A percentile compares a stretch with the other conserved stretches of the same genome.
phyloP scores from a whole-genome alignment of 1,140 invertebrate genomes.

The Caenorhabditis tropicalis region DNA sequence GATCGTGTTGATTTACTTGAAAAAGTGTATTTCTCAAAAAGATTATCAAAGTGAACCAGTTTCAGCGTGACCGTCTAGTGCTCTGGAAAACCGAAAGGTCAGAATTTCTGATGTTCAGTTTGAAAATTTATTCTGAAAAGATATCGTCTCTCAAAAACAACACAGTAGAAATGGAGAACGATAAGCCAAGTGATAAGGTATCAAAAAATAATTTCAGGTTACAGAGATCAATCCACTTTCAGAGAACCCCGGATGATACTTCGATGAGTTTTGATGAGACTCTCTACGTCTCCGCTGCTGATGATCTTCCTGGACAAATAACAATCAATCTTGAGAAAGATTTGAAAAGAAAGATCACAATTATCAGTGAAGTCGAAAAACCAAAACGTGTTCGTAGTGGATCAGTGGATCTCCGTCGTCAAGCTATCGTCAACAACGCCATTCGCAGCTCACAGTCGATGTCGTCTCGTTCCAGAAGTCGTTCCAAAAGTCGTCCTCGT shows the following conservation, averaged over 20 bases:
- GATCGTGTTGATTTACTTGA: no score
- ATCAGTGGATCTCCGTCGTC: constrained; percentile 19
- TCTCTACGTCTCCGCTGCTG: not conserved
- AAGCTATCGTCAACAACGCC: not conserved
- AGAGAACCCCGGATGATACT: not conserved
- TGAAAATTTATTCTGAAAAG: not conserved
- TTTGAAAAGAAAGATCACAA: constrained; percentile 19
- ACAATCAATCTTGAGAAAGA: constrained; percentile 21
- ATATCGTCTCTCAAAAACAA: not conserved
- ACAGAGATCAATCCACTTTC: not conserved
- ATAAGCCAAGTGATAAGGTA: not conserved
- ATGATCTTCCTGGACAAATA: not conserved
- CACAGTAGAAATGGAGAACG: not conserved
- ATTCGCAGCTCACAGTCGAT: not conserved
- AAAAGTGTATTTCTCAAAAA: no score
- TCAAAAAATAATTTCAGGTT: not conserved
- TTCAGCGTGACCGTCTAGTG: no score
- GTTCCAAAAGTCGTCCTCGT: not conserved
- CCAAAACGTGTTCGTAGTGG: not conserved
- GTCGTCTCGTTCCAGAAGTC: not conserved
- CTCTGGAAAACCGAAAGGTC: no score
- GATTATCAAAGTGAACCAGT: no score
- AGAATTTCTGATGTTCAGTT: not conserved
- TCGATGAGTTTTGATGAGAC: not conserved
- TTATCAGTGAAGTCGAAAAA: constrained; percentile 13